These are phyloP conservation scores for Bombus waltoni DNA, from an alignment of 1,140 invertebrate genomes.

Conservation along the genomic window DNA sequence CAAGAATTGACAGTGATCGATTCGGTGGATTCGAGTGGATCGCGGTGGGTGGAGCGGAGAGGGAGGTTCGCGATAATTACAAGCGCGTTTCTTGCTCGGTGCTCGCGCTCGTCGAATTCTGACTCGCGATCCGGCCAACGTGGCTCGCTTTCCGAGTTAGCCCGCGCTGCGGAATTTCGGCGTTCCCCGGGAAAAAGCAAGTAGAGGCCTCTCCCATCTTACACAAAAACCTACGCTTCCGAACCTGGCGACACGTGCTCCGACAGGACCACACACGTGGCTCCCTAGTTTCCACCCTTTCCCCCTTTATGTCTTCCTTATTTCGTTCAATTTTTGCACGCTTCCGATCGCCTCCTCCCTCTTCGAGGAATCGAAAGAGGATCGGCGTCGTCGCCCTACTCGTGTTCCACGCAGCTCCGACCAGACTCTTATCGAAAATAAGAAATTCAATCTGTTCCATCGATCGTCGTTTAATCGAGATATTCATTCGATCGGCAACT, in stretches of 20 bases:
- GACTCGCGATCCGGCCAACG: slow-evolving; percentile 13
- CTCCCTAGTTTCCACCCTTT: slow-evolving; percentile 10
- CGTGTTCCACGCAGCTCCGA: not conserved
- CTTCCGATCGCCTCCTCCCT: not conserved
- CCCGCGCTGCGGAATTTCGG: slow-evolving; percentile 66
- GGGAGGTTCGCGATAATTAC: slow-evolving; percentile 58
- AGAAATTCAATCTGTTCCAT: not conserved
- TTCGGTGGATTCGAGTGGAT: slow-evolving; percentile 19
- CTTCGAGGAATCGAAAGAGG: slow-evolving; percentile 2
- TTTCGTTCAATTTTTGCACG: slow-evolving; percentile 28
- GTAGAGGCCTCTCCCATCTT: slow-evolving; percentile 42
- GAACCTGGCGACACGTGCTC: slow-evolving; percentile 72
- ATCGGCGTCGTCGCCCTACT: not conserved
- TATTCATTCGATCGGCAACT: too few species aligned
- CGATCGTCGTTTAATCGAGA: too few species aligned
- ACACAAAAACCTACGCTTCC: slow-evolving; percentile 69
- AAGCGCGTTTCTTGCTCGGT: slow-evolving; percentile 53
- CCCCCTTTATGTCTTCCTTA: slow-evolving; percentile 40
- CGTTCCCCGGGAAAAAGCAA: slow-evolving; percentile 70
- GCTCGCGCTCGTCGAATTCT: slow-evolving; percentile 38
- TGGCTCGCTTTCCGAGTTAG: slow-evolving; percentile 29
- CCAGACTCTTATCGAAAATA: not conserved
- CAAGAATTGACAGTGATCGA: slow-evolving; percentile 50
- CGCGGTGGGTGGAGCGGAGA: not conserved
- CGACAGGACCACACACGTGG: slow-evolving; percentile 76